These are phyloP conservation scores for Isoperla grammatica DNA, from an alignment of 2,888 invertebrate genomes.

Conservation along the genomic window DNA sequence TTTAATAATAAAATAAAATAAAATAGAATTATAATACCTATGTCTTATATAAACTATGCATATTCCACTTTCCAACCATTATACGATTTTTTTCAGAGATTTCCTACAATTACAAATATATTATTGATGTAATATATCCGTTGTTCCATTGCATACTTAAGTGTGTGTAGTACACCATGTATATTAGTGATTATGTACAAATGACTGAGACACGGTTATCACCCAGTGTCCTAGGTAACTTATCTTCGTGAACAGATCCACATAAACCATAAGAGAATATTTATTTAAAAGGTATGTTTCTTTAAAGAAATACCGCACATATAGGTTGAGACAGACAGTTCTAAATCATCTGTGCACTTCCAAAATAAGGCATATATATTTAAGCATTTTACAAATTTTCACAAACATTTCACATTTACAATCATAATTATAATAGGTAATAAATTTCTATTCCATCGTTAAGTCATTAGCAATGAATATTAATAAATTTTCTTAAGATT, in stretches of 20 bases:
- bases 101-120: constrained; percentile 13
- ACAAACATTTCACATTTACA: constrained; percentile 2
- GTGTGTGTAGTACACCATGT: constrained; percentile 14
- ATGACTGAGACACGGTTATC: constrained; percentile 4
- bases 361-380: constrained; percentile 9
- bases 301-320: not conserved
- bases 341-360: not conserved
- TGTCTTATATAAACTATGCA: constrained; percentile 19
- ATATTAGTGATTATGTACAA: constrained; percentile 23
- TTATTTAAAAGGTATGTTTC: too few relatives aligned
- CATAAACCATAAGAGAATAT: constrained; percentile 1
- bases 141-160: constrained; percentile 27
- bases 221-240: constrained; percentile 17
- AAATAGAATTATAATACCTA: constrained; percentile 21
- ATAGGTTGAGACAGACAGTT: constrained; percentile 9
- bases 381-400: not conserved
- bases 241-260: constrained; percentile 6
- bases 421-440: not conserved
- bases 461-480: not conserved
- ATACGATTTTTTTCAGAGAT: constrained; percentile 13
- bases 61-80: constrained; percentile 28
- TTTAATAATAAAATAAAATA: constrained; percentile 15
- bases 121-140: constrained; percentile 29
- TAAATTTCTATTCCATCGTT: not conserved
- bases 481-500: constrained; percentile 1